Base-by-base conservation (phyloP, 2,888 invertebrate genomes). In the Chouioia cunea region DNA sequence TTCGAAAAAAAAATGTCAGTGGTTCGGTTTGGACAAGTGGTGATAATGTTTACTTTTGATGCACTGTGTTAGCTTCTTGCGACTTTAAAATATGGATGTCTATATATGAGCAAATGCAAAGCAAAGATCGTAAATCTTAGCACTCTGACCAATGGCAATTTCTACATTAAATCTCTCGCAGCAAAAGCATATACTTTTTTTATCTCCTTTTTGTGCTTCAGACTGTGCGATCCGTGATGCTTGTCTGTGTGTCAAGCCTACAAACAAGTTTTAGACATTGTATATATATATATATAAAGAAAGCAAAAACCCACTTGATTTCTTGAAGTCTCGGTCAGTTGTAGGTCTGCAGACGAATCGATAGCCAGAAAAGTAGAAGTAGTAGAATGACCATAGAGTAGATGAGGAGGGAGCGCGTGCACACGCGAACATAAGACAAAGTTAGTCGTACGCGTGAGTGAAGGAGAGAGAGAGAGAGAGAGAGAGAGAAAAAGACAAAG, bases 91-190 rank as follows among this genome's bases (percentile, higher is more conserved):
- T 36, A 36, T 36, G 36, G 36, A 36, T 36, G 36, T 36, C 10
- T 36, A 6, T 36, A 36, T 36, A 36, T 36, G 36, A 65, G 58
- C 43, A 46, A 27, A 64, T 36, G 16, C 59, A 27, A 16, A 15
- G 56, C 65, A 18, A 36, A 23, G 43, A 36, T 58, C 65, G 58
- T 65, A 65, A 75, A 65, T 76, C 64, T 74, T 59, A 22, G 6
- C 36, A 10, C 36, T 36, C 12, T 12, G 36, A 1, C 36, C 6
- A 36, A 73, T 81, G 16, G 27, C 60, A 82, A 82, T 82, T 82
- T 82, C 76, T 75, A 79, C 80, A 76, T 80, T 80, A 81, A 82
- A 83, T 83, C 82, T 82, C 75, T 54, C 50, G 20, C 22, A 23
- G 52, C 6, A 12, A 36, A 36, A 36, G 36, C 36, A 10, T 10